A percentile compares a stretch with the other conserved stretches of the same genome.
Conservation (phyloP, 1,140 invertebrate species). For the Heliconius congener region DNA sequence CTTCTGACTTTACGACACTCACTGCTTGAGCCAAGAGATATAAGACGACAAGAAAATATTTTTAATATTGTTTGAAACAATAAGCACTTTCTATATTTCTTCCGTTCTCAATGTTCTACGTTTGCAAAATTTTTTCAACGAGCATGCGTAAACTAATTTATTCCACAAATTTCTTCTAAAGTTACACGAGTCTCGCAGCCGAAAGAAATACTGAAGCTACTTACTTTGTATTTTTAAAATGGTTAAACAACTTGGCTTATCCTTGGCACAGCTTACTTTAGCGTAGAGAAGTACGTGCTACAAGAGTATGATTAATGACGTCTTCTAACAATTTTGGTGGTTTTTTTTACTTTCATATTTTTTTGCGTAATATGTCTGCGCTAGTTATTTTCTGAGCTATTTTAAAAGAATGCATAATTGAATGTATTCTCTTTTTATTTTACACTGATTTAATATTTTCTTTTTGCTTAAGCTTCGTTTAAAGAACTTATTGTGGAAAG, state of each 20-base stretch:
- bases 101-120: not conserved
- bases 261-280: conserved; percentile 38
- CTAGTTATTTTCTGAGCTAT: not conserved
- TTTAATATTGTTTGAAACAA: conserved; percentile 29
- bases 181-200: conserved; percentile 27
- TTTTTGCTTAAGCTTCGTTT: conserved; percentile 61
- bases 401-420: not conserved
- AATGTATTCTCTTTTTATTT: not conserved
- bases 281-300: conserved; percentile 39
- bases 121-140: not conserved
- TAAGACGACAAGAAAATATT: conserved; percentile 29
- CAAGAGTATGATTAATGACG: conserved; percentile 41
- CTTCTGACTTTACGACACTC: conserved; percentile 46
- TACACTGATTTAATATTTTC: conserved; percentile 45
- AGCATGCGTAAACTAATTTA: conserved; percentile 22
- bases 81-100: conserved; percentile 26
- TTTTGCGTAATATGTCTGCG: not conserved
- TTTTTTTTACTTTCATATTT: conserved; percentile 26
- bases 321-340: conserved; percentile 29
- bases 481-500: conserved; percentile 76
- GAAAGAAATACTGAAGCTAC: conserved; percentile 34
- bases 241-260: conserved; percentile 41
- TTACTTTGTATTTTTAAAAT: conserved; percentile 40
- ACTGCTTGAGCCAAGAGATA: conserved; percentile 41
- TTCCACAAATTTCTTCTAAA: conserved; percentile 22